These are phyloP conservation scores for Rhinoptilus africanus DNA, from an alignment of 2,113 vertebrate species.

Conservation along the genomic window DNA sequence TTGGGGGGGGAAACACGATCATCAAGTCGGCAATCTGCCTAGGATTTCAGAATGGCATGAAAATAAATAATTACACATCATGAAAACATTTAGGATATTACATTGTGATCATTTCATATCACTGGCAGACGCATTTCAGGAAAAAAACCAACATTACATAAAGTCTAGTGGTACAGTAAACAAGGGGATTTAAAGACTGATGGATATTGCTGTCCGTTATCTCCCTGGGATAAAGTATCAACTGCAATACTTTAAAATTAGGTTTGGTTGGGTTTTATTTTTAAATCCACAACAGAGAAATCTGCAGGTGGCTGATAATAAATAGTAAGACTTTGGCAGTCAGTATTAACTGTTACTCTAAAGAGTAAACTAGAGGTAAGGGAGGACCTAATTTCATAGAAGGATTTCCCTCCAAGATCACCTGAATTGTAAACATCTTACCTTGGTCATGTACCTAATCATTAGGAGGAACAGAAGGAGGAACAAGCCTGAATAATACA, in stretches of 20 bases:
- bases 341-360: background rate
- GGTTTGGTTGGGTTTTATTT: background rate
- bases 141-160: slow-evolving; percentile 57
- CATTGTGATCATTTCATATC: slow-evolving; percentile 61
- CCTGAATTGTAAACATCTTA: background rate
- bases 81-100: slow-evolving; percentile 69
- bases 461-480: background rate
- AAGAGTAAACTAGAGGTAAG: background rate
- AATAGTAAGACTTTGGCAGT: background rate
- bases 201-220: background rate
- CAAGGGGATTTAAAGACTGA: slow-evolving; percentile 64
- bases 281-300: background rate
- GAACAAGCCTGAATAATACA: background rate
- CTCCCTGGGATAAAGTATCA: background rate
- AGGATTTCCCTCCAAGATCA: background rate
- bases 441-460: background rate
- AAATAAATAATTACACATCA: slow-evolving; percentile 67
- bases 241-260: slow-evolving; percentile 22
- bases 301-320: background rate
- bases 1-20: slow-evolving; percentile 47
- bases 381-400: background rate
- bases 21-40: slow-evolving; percentile 66
- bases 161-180: slow-evolving; percentile 58
- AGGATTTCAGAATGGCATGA: slow-evolving; percentile 64
- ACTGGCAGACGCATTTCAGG: slow-evolving; percentile 36